Evolutionary conservation across 2,888 invertebrate species (phyloP), one percentile per base, ranked within the genome.

Genomic region (Volucella inflata): DNA sequence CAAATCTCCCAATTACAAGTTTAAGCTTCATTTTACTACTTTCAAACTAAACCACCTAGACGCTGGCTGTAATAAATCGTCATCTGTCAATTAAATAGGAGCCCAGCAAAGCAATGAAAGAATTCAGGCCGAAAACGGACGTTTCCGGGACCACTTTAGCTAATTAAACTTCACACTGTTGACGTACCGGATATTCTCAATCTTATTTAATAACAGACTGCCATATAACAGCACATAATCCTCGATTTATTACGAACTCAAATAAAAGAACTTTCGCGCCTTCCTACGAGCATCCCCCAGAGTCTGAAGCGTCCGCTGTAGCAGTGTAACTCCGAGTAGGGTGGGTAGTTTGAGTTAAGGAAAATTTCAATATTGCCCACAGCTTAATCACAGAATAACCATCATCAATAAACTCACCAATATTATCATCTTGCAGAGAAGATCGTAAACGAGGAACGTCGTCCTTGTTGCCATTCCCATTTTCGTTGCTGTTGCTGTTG

Each of bases 301-400:
- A 2, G 21, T 21, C 51, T 60, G 6, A 76, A 50, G 67, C 50
- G 50, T 60, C 57, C 8, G 16, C 2, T 38, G 14, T 10, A 40
- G 42, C 65, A 12, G 16, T 1, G 14, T 16, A 2, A 30, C 12
- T 17, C 14, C 46, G 44, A 46, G 30, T 42, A 14, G 55, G 68
- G 53, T 40, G 44, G 46, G 30, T 42, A 14, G 48, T 68, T 40
- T 38, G 44, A 44, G 21, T 53, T 70, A 77, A n/a, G 2, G 21
- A 50, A 84, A 51, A 75, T 77, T 81, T 81, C 48, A 85, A 81
- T 76, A 85, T 76, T 76, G 46, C 65, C 75, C 70, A 75, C 75
- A 84, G 60, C 55, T 80, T 79, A 60, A 84, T 84, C 80, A 71
- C 67, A 71, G 81, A 50, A 80, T 76, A 70, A 84, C 57, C 57